Base-by-base conservation (phyloP, 2,888 invertebrate species). In the Anoncus sp. region DNA sequence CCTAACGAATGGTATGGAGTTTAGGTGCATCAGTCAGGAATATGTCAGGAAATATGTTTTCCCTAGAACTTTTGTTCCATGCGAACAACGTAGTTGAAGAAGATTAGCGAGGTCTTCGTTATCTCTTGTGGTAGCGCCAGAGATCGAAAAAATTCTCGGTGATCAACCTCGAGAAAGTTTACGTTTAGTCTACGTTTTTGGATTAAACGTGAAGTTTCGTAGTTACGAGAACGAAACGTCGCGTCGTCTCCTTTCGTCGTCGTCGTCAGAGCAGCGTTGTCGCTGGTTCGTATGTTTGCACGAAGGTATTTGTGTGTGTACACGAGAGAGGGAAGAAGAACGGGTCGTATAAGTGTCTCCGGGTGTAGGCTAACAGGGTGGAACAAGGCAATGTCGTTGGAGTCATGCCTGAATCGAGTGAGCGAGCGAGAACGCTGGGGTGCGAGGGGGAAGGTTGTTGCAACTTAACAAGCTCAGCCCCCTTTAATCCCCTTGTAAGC, bases 401-500 rank as follows among this genome's bases (percentile, higher is more conserved):
- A 38, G 35, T 47, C 53, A 57, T 49, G 77, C 55, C 49, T 38
- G 74, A 65, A 45, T 62, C 66, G 72, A 70, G 74, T 9, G 72
- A 40, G 71, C 18, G 35, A 72, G 51, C 47, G 57, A 69, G 71
- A 55, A 40, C 27, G 70, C 7, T 31, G 47, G 43, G 24, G 43
- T 38, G 40, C 71, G 59, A 65, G 69, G 73, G 75, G 81, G 81
- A 79, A 85, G 87, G 87, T 88, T 87, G 88, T 86, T 88, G 90
- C 90, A 90, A 91, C 89, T 90, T 91, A 90, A 91, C 90, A 91
- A 90, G 90, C 90, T 91, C 90, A 90, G 87, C 87, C 83, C 85
- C 87, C 88, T 66, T 87, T 90, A 90, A 90, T 90, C 90, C 89
- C 86, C 88, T 91, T 90, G 90, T 91, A 91, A 91, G 89, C 90